These are phyloP conservation scores for Gnathonemus echidnorhynchus DNA, from an alignment of 2,113 vertebrate genomes.

Conservation along the genomic window DNA sequence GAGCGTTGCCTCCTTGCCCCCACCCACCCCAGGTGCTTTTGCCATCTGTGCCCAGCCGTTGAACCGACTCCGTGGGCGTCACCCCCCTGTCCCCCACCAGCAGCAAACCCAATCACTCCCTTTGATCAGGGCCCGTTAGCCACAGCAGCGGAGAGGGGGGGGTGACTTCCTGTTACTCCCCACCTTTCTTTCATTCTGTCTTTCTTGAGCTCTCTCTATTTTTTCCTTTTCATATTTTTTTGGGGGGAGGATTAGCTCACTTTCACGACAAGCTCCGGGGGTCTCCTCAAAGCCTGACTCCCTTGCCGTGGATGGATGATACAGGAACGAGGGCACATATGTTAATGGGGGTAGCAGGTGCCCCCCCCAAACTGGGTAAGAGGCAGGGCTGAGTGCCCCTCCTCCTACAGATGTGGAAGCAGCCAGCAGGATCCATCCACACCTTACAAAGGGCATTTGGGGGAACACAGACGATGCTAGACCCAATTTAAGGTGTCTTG, in stretches of 20 bases:
- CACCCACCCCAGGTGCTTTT: constrained; percentile 54
- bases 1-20: neutral
- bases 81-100: constrained; percentile 21
- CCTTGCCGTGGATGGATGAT: neutral
- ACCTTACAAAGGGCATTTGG: neutral
- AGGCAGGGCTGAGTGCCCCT: no score
- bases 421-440: neutral
- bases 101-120: constrained; percentile 35
- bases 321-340: neutral
- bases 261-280: neutral
- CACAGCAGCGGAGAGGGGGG: neutral
- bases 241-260: neutral
- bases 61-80: constrained; percentile 45
- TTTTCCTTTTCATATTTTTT: neutral
- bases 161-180: constrained; percentile 8
- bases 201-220: neutral
- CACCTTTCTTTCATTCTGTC: constrained; percentile 18
- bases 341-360: no score
- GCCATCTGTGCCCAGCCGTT: constrained; percentile 55
- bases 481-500: neutral
- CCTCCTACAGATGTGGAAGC: neutral
- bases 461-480: neutral
- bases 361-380: no score
- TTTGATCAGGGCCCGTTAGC: constrained; percentile 31
- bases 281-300: neutral